Evolutionary conservation across 1,140 invertebrate genomes (phyloP), one percentile per base, ranked within the genome.

Genomic region (Leptinotarsa lineolata): DNA sequence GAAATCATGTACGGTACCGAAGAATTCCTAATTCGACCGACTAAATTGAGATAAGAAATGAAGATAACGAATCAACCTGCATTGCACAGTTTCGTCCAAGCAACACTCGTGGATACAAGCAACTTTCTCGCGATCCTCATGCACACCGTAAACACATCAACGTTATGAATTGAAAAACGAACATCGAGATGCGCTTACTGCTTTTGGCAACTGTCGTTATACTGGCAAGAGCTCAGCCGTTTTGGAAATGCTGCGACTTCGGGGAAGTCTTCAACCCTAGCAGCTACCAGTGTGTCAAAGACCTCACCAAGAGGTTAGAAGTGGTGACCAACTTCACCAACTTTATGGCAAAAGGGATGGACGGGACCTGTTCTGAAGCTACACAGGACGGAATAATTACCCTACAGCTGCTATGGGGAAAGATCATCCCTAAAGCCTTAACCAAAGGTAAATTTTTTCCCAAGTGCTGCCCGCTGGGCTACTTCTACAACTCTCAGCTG

Each of bases 391-490:
- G 61, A 8, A 4, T 15, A 8, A 18, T 20, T 63, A 15, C 61
- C 16, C 13, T 63, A 6, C 3, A 13, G 13, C 4, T 22, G 15
- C 15, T 5, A 63, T 13, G 16, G n/a, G 48, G 20, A 8, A 21
- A 21, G 20, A 20, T 30, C 20, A 21, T 30, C 4, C 39, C 24
- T 30, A 68, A 45, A 48, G 24, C 61, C 1, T 20, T 30, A 21
- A 21, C 24, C 30, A 63, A 3, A 18, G 68, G 22, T 0, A 15
- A 22, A 5, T 63, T 45, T 39, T 78, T 76, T 16, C 70, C 64
- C 8, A 79, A 79, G 72, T 79, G 78, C 60, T 79, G 78, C 67
- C 78, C 78, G 20, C 64, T 77, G 2, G 59, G 60, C 45, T 74
- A 74, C 58, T n/a, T 66, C 44, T 79, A 79, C 66, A 66, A 79